Evolutionary conservation across 2,113 vertebrate genomes (phyloP).

Genomic region (Gorsachius goisagi): DNA sequence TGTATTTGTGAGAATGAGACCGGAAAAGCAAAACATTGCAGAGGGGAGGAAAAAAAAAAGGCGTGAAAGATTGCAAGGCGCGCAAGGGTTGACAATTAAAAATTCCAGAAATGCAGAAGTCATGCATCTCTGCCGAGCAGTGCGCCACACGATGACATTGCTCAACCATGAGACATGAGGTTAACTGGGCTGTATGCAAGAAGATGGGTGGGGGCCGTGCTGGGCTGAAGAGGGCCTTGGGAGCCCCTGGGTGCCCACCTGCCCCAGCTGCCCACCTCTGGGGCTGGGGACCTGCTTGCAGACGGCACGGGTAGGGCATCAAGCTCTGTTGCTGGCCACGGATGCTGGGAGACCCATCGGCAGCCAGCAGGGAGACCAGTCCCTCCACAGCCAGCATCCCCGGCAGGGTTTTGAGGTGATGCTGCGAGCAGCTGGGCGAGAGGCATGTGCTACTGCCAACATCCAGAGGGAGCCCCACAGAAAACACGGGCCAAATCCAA

Average conservation of each 20-base stretch:
- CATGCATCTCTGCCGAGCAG: neutral
- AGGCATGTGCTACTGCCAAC: neutral
- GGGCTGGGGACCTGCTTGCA: neutral
- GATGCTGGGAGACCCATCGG: fast-evolving
- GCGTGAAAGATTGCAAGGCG: neutral
- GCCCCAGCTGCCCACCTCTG: neutral
- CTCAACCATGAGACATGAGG: neutral
- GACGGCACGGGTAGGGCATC: neutral
- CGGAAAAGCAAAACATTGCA: neutral
- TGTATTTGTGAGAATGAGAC: neutral
- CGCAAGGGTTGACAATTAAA: neutral
- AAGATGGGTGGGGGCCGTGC: fast-evolving
- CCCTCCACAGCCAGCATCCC: fast-evolving
- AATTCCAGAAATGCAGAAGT: neutral
- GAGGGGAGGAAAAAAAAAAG: neutral
- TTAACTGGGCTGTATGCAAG: neutral
- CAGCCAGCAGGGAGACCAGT: neutral
- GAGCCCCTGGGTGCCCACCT: fast-evolving
- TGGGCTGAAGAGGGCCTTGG: neutral
- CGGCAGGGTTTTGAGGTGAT: fast-evolving
- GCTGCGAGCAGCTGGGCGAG: neutral
- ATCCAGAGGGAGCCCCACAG: neutral
- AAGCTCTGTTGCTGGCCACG: fast-evolving
- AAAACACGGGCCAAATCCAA: neutral
- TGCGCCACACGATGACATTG: neutral